phyloP scores from a whole-genome alignment of 2,888 invertebrate species.

The Cepaea hortensis region DNA sequence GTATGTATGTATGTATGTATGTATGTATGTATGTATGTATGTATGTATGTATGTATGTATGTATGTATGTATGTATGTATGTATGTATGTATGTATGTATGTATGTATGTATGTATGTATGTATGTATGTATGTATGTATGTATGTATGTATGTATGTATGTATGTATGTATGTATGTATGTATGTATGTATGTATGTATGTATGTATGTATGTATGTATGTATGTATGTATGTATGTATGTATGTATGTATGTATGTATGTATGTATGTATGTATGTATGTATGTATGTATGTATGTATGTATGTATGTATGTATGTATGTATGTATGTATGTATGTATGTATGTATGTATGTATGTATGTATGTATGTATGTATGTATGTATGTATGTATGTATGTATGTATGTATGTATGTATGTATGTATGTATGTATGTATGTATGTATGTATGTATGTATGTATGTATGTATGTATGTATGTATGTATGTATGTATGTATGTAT shows the following conservation, averaged over 20 bases:
- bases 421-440: neutral
- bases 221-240: slow-evolving; percentile 23
- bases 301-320: neutral
- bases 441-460: neutral
- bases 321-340: neutral
- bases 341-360: neutral
- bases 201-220: neutral
- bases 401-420: neutral
- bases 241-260: neutral
- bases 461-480: neutral
- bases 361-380: neutral
- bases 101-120: neutral
- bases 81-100: slow-evolving; percentile 20
- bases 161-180: slow-evolving; percentile 16
- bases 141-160: slow-evolving; percentile 18
- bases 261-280: neutral
- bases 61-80: slow-evolving; percentile 14
- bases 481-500: neutral
- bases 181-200: slow-evolving; percentile 25
- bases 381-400: neutral
- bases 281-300: neutral
- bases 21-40: no score
- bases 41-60: neutral
- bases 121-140: neutral
- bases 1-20: no score